phyloP scores from a whole-genome alignment of 1,140 invertebrate species.

The Agrilus planipennis region DNA sequence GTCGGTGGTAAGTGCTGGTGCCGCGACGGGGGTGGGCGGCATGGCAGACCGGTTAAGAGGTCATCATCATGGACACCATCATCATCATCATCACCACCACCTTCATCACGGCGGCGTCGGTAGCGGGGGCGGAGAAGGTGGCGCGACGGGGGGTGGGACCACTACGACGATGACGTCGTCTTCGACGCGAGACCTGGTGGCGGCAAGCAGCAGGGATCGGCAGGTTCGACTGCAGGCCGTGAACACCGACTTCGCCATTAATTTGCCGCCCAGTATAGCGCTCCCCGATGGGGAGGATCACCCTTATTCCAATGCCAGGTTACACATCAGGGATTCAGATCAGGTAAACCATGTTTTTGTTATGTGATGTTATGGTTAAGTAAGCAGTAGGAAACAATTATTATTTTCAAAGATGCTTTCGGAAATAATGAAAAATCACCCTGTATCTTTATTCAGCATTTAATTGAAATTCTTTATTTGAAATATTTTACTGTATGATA shows the following conservation, averaged over 20 bases:
- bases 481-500: no score
- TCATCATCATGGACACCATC: no score
- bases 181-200: conserved; percentile 36
- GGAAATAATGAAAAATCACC: no score
- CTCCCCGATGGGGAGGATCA: conserved; percentile 60
- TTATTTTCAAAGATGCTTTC: no score
- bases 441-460: no score
- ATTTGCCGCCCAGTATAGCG: conserved; percentile 52
- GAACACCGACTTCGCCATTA: conserved; percentile 48
- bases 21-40: conserved; percentile 40
- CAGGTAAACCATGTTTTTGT: no score
- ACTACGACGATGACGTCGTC: no score
- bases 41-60: conserved; percentile 38
- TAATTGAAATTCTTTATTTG: no score
- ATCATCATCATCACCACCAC: conserved; percentile 11
- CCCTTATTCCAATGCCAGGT: conserved; percentile 45
- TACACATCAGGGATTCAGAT: conserved; percentile 50
- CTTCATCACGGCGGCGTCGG: conserved; percentile 30
- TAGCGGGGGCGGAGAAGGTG: conserved; percentile 36
- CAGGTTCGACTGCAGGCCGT: conserved; percentile 44
- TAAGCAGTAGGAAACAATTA: no score
- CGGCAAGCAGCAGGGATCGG: conserved; percentile 39
- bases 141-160: conserved; percentile 22
- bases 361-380: no score
- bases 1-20: conserved; percentile 48